Conservation (phyloP, 2,797 vertebrate species). For the Emys orbicularis region DNA sequence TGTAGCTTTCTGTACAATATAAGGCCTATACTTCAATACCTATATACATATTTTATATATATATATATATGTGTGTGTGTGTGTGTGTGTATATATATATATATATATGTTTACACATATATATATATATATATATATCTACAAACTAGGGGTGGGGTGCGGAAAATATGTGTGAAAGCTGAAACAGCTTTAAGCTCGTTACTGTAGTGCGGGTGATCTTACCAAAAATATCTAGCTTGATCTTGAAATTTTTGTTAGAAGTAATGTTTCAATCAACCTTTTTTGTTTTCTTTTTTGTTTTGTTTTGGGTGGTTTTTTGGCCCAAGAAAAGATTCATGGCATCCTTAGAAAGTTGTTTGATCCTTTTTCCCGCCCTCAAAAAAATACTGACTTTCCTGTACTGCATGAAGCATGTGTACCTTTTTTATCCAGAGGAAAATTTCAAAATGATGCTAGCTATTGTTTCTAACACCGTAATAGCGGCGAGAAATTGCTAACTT, state of each 20-base stretch:
- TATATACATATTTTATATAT: slow-evolving; percentile 9
- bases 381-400: slow-evolving; percentile 74
- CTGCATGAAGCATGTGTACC: slow-evolving; percentile 85
- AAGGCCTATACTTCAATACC: slow-evolving; percentile 29
- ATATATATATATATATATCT: slow-evolving; percentile 33
- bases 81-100: background rate
- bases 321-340: slow-evolving; percentile 53
- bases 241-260: slow-evolving; percentile 83
- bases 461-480: slow-evolving; percentile 77
- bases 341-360: slow-evolving; percentile 62
- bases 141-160: slow-evolving; percentile 28
- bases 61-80: too few species aligned
- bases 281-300: slow-evolving; percentile 19
- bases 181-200: slow-evolving; percentile 51
- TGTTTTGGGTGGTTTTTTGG: slow-evolving; percentile 9
- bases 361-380: slow-evolving; percentile 61
- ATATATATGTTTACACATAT: background rate
- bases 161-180: slow-evolving; percentile 24
- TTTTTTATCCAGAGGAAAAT: slow-evolving; percentile 77
- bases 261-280: slow-evolving; percentile 41
- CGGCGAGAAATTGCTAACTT: slow-evolving; percentile 78
- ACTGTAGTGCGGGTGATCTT: slow-evolving; percentile 60
- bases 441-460: slow-evolving; percentile 84
- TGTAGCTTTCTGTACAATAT: slow-evolving; percentile 16
- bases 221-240: slow-evolving; percentile 82